Conservation (phyloP, 1,140 invertebrate genomes). For the Plutomurus gul region DNA sequence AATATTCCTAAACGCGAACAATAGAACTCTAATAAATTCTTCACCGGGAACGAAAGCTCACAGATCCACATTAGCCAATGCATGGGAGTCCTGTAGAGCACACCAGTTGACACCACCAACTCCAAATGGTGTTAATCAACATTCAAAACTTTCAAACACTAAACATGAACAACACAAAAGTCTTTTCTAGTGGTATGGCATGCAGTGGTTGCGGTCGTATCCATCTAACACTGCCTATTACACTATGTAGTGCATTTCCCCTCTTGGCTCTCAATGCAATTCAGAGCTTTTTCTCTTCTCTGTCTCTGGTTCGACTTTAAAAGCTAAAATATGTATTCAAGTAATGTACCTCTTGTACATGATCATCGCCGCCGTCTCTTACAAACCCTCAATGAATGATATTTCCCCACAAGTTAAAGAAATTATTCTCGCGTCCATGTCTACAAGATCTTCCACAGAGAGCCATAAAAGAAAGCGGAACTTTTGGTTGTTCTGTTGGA, state of each 20-base stretch:
- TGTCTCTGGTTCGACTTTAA: not conserved
- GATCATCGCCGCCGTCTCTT: not conserved
- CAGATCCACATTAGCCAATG: not conserved
- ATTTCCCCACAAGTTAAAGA: not conserved
- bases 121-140: constrained; percentile 34
- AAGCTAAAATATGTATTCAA: not conserved
- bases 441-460: no score
- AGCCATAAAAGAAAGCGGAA: constrained; percentile 1
- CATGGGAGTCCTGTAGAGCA: constrained; percentile 10
- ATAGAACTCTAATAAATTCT: constrained; percentile 51
- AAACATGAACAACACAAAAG: not conserved
- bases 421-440: not conserved
- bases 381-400: not conserved
- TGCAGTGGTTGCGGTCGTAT: no score
- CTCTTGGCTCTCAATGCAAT: not conserved
- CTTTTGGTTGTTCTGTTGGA: not conserved
- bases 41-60: constrained; percentile 21
- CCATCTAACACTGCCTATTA: no score
- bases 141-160: constrained; percentile 20
- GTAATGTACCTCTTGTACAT: not conserved
- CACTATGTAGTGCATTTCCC: no score
- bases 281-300: not conserved
- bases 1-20: constrained; percentile 38
- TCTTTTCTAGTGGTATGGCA: no score
- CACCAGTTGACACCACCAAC: constrained; percentile 41